Evolutionary conservation across 2,888 invertebrate species (phyloP).

Genomic region (Meiosimyza decipiens): DNA sequence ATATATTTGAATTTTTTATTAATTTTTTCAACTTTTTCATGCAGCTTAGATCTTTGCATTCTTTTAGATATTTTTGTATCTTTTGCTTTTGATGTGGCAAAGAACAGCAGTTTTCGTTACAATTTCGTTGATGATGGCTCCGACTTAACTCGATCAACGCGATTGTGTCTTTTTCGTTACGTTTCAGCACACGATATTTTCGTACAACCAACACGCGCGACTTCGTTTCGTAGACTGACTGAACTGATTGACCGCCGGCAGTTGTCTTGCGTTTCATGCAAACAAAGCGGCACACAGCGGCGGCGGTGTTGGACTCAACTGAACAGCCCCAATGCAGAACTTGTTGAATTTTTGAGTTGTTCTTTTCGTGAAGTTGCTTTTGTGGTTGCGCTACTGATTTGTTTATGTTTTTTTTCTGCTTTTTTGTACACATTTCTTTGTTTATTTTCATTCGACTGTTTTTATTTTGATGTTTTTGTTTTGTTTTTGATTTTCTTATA

Average conservation of each 20-base stretch:
- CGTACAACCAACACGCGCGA: constrained; percentile 57
- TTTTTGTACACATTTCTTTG: constrained; percentile 1
- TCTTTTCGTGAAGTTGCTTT: constrained; percentile 2
- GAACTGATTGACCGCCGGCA: constrained; percentile 40
- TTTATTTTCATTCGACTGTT: constrained; percentile 19
- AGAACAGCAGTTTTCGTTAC: background rate
- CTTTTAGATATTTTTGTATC: background rate
- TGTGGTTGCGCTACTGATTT: constrained; percentile 15
- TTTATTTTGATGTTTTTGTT: background rate
- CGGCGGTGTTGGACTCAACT: background rate
- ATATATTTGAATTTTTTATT: background rate
- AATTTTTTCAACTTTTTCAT: background rate
- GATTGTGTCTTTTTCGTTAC: constrained; percentile 1
- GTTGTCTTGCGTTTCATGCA: background rate
- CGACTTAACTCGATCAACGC: background rate
- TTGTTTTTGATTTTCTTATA: background rate
- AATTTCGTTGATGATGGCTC: background rate
- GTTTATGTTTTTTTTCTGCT: constrained; percentile 9
- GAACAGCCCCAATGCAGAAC: constrained; percentile 31
- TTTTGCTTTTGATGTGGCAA: background rate
- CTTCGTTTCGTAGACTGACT: constrained; percentile 54
- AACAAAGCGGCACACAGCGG: background rate
- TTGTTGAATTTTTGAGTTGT: constrained; percentile 31
- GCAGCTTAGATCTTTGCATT: background rate
- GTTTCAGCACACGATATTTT: background rate